Percentiles rank a stretch among this genome's conserved stretches.
Evolutionary conservation across 2,113 vertebrate genomes (phyloP).

Genomic region (Myrmophylax atrothorax): DNA sequence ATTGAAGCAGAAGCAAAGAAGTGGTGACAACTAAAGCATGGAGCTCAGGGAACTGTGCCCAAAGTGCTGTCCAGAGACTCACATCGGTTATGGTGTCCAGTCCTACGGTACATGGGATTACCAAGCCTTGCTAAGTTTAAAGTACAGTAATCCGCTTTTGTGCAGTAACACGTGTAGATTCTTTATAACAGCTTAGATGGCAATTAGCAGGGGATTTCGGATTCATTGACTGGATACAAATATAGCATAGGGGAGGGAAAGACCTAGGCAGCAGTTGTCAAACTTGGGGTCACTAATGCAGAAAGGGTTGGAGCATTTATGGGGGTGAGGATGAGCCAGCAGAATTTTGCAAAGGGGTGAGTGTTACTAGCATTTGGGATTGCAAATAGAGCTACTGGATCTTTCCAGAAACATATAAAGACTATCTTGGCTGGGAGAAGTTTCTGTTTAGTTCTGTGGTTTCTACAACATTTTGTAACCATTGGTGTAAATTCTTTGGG

Average conservation of each 20-base stretch:
- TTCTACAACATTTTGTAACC: not conserved
- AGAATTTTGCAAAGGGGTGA: not conserved
- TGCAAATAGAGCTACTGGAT: not conserved
- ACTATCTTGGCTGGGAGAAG: not conserved
- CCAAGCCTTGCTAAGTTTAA: conserved; percentile 50
- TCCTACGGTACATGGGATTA: not conserved
- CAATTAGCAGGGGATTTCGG: conserved; percentile 39
- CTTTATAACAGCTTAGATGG: conserved; percentile 55
- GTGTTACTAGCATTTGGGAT: not conserved
- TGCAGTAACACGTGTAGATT: conserved; percentile 32
- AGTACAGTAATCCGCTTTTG: conserved; percentile 53
- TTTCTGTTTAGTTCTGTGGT: not conserved
- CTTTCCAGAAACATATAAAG: not conserved
- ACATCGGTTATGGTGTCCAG: not conserved
- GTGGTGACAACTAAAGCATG: not conserved
- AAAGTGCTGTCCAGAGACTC: not conserved
- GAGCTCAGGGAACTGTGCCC: not conserved
- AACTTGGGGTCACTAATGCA: not conserved
- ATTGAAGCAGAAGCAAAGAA: not conserved
- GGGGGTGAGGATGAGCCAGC: conserved; percentile 6
- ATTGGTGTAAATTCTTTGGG: not conserved
- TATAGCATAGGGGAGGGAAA: conserved; percentile 29
- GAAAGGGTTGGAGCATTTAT: not conserved
- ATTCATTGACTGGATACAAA: conserved; percentile 35
- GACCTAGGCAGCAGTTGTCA: not conserved